phyloP scores from a whole-genome alignment of 2,888 invertebrate genomes.

The Zaprionus lineosus region DNA sequence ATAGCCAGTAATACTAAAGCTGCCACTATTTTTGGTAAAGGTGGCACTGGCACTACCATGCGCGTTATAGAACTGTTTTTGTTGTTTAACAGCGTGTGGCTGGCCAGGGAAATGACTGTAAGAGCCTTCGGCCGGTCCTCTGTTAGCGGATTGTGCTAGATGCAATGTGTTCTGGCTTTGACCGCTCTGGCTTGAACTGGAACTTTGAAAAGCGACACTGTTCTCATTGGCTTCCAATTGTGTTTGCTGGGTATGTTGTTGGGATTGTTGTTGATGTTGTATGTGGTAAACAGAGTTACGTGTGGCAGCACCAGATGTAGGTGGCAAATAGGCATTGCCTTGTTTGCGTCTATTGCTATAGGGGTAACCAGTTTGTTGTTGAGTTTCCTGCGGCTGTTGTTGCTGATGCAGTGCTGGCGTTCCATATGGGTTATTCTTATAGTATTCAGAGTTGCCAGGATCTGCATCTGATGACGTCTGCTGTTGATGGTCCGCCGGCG shows the following conservation, averaged over 20 bases:
- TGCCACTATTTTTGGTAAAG: conserved; percentile 66
- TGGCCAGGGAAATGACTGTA: conserved; percentile 72
- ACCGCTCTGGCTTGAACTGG: conserved; percentile 47
- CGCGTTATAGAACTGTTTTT: conserved; percentile 75
- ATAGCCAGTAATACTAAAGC: conserved; percentile 69
- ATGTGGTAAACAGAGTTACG: conserved; percentile 74
- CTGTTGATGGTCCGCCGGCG: conserved; percentile 82
- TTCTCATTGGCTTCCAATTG: conserved; percentile 61
- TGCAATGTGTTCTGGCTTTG: conserved; percentile 50
- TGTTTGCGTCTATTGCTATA: conserved; percentile 76
- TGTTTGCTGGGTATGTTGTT: conserved; percentile 37
- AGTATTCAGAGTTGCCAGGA: conserved; percentile 67
- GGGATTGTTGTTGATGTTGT: conserved; percentile 64
- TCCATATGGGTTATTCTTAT: conserved; percentile 82
- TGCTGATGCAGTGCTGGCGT: conserved; percentile 75
- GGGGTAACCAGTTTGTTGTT: conserved; percentile 46
- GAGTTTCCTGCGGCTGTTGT: conserved; percentile 50
- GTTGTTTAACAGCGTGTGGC: conserved; percentile 37
- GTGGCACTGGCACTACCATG: conserved; percentile 62
- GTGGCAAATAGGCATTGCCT: conserved; percentile 81
- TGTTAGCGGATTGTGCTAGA: conserved; percentile 53
- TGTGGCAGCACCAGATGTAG: conserved; percentile 61
- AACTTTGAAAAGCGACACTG: conserved; percentile 68
- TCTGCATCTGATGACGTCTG: conserved; percentile 44
- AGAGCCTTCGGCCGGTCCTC: conserved; percentile 78